Evolutionary conservation across 2,888 invertebrate species (phyloP).

Genomic region (Drosophila formosana): DNA sequence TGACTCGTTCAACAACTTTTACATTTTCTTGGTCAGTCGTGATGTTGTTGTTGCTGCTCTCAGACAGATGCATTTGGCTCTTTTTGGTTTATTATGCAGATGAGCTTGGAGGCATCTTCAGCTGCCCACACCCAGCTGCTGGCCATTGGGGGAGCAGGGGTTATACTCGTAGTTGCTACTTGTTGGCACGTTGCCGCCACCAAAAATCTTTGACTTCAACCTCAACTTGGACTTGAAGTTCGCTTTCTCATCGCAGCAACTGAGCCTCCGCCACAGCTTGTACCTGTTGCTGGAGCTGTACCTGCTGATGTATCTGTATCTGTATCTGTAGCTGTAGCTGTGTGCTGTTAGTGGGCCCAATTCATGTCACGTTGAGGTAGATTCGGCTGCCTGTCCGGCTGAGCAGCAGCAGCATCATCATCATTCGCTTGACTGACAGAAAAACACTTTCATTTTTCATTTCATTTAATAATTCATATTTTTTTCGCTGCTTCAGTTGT

Average conservation of each 20-base stretch:
- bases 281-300: conserved; percentile 13
- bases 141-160: background rate
- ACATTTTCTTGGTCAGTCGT: conserved; percentile 65
- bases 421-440: conserved; percentile 56
- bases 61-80: conserved; percentile 34
- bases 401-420: conserved; percentile 43
- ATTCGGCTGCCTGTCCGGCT: conserved; percentile 48
- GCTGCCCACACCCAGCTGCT: conserved; percentile 27
- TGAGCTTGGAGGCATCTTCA: conserved; percentile 46
- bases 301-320: conserved; percentile 11
- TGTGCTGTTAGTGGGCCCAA: conserved; percentile 57
- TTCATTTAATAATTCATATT: conserved; percentile 76
- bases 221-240: conserved; percentile 53
- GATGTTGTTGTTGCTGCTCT: background rate
- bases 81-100: conserved; percentile 66
- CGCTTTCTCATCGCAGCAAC: conserved; percentile 55
- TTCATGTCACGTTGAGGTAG: conserved; percentile 74
- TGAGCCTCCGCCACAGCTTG: background rate
- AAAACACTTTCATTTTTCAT: conserved; percentile 79
- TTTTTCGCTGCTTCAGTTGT: conserved; percentile 45
- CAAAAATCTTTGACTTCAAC: conserved; percentile 23
- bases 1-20: conserved; percentile 77
- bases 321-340: background rate
- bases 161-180: conserved; percentile 50
- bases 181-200: conserved; percentile 63